Evolutionary conservation across 2,113 vertebrate species (phyloP).

Genomic region (rabbit (Oryctolagus cuniculus)): DNA sequence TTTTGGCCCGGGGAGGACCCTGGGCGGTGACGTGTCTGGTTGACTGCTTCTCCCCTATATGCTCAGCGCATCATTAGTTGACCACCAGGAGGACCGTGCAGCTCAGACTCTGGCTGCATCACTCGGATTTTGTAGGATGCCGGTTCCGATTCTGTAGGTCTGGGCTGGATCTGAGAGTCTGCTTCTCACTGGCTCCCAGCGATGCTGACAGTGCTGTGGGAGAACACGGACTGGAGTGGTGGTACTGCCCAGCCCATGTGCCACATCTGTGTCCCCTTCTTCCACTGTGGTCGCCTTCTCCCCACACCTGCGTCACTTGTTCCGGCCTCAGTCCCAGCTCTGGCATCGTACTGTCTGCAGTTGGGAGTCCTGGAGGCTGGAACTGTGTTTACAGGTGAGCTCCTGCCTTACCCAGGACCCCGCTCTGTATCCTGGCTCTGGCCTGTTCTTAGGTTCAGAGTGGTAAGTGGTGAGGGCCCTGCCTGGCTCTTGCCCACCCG

Average conservation of each 20-base stretch:
- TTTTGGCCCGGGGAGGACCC: conserved; percentile 7
- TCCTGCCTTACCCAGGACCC: neutral
- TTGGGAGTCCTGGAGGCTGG: neutral
- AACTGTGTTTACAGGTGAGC: neutral
- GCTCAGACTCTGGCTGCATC: neutral
- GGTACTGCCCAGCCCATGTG: neutral
- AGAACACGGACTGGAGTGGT: neutral
- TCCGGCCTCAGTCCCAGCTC: neutral
- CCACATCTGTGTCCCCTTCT: neutral
- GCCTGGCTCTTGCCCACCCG: neutral
- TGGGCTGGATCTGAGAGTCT: neutral
- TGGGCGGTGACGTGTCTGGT: neutral
- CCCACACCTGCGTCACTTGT: neutral
- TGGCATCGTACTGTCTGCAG: neutral
- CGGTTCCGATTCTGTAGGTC: neutral
- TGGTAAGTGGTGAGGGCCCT: neutral
- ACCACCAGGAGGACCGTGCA: neutral
- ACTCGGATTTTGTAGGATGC: neutral
- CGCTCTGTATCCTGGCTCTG: neutral
- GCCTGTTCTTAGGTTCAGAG: neutral
- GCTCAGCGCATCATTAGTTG: neutral
- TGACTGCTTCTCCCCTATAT: neutral
- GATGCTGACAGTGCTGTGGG: neutral
- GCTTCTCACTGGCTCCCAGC: neutral
- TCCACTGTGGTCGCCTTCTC: neutral